Base-by-base conservation (phyloP, 2,113 vertebrate genomes). In the Damaliscus lunatus region DNA sequence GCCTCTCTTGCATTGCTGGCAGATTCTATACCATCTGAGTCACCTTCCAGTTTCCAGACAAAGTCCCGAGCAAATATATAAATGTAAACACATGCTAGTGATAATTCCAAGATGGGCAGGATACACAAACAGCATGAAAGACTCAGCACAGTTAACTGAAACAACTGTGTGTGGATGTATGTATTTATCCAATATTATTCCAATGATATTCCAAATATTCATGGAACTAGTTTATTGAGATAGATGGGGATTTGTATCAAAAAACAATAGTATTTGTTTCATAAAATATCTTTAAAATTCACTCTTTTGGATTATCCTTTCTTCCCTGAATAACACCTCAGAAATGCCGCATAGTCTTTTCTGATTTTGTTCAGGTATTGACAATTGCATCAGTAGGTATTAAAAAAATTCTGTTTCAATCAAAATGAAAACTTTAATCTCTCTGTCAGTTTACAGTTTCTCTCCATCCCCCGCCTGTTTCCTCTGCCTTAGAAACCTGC, bases 81-180 rank as follows among this genome's bases (percentile, higher is more conserved):
- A 36, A 36, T 4, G 5, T 16, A 83, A n/a, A 71, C 29, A 86
- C 83, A 86, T 2, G 23, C 6, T 0, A 27, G 43, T 57, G 43
- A 52, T 15, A 15, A 67, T 0, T 43, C 14, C 4, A 25, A 81
- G 23, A 50, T n/a, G 23, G 15, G n/a, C 0, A 0, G 23, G 29
- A 29, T 48, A 6, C 2, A 36, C 7, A 84, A 53, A 31, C 14
- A 88, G 50, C 16, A 31, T 6, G 4, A 0, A 3, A 57, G 29
- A 36, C 19, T 13, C 25, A 21, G 11, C 14, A 60, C 15, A 14
- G 11, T 15, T 50, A 43, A 46, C 25, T 9, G 9, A 60, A 74
- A 82, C 23, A 23, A 25, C 48, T 36, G 10, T 36, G 29, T 77
- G 52, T 21, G 11, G 77, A 82, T 71, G 21, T 4, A 48, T 21